These are phyloP conservation scores for Erpobdella octoculata DNA, from an alignment of 2,888 invertebrate genomes.

Conservation along the genomic window DNA sequence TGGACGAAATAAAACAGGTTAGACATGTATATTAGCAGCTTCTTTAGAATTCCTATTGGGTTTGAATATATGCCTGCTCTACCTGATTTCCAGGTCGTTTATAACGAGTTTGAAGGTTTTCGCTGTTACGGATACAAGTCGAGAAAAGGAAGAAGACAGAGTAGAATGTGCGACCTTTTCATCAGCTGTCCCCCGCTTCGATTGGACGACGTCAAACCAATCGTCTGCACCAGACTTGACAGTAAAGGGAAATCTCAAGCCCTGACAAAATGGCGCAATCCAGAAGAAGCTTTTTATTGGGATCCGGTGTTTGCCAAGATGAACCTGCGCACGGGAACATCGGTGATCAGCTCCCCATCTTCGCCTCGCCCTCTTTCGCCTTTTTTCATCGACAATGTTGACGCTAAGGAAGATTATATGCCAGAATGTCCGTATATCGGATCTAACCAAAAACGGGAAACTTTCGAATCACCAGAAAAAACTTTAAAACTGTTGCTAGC, in stretches of 20 bases:
- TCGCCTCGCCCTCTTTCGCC: conserved; percentile 31
- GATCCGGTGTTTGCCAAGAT: conserved; percentile 36
- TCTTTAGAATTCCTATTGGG: neutral
- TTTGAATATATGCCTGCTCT: neutral
- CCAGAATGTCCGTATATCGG: conserved; percentile 20
- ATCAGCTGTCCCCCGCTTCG: conserved; percentile 31
- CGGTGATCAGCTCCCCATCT: conserved; percentile 24
- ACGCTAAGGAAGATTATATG: neutral
- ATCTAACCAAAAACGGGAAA: conserved; percentile 3
- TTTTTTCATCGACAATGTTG: conserved; percentile 11
- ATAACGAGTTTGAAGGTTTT: conserved; percentile 34
- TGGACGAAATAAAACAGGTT: conserved; percentile 33
- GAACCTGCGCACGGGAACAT: conserved; percentile 14
- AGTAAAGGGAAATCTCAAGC: conserved; percentile 16
- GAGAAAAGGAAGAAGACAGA: conserved; percentile 24
- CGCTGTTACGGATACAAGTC: conserved; percentile 36
- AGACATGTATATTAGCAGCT: neutral
- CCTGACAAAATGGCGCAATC: conserved; percentile 33
- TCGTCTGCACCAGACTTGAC: conserved; percentile 34
- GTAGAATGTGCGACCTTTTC: conserved; percentile 33
- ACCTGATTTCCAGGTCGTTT: conserved; percentile 26
- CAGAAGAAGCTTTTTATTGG: conserved; percentile 38
- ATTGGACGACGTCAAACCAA: conserved; percentile 34
- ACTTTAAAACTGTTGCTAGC: conserved; percentile 28
- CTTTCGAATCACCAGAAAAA: conserved; percentile 26